phyloP scores from a whole-genome alignment of 2,888 invertebrate species.

The Heliconius hortense region DNA sequence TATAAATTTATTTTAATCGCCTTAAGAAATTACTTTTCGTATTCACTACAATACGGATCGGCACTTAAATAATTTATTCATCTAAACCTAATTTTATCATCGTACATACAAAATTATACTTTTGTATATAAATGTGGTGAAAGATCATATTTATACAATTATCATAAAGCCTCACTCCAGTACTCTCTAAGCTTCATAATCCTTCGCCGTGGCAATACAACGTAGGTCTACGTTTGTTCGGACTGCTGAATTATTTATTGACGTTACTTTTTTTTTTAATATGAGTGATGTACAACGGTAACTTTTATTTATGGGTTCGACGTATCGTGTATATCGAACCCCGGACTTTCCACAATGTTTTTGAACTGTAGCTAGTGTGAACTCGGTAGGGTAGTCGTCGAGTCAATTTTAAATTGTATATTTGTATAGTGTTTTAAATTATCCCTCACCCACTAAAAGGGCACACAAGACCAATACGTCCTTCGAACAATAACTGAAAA shows the following conservation, averaged over 20 bases:
- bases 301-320: slow-evolving; percentile 7
- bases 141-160: slow-evolving; percentile 6
- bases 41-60: slow-evolving; percentile 9
- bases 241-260: slow-evolving; percentile 17
- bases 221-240: slow-evolving; percentile 20
- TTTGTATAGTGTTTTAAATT: slow-evolving; percentile 53
- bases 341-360: slow-evolving; percentile 58
- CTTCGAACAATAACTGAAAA: slow-evolving; percentile 72
- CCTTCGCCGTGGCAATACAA: slow-evolving; percentile 16
- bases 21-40: neutral
- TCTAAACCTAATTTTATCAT: neutral
- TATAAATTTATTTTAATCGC: slow-evolving; percentile 18
- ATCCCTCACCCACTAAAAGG: slow-evolving; percentile 54
- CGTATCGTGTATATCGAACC: slow-evolving; percentile 54
- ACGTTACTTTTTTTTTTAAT: slow-evolving; percentile 17
- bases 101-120: slow-evolving; percentile 4
- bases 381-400: slow-evolving; percentile 69
- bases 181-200: neutral
- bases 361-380: slow-evolving; percentile 67
- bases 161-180: slow-evolving; percentile 11
- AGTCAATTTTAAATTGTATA: slow-evolving; percentile 68
- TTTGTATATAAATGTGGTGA: slow-evolving; percentile 5
- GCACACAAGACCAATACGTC: slow-evolving; percentile 71
- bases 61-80: slow-evolving; percentile 4
- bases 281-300: slow-evolving; percentile 16